Base-by-base conservation (phyloP, 2,797 vertebrate genomes). In the Tiaroga cobitis region DNA sequence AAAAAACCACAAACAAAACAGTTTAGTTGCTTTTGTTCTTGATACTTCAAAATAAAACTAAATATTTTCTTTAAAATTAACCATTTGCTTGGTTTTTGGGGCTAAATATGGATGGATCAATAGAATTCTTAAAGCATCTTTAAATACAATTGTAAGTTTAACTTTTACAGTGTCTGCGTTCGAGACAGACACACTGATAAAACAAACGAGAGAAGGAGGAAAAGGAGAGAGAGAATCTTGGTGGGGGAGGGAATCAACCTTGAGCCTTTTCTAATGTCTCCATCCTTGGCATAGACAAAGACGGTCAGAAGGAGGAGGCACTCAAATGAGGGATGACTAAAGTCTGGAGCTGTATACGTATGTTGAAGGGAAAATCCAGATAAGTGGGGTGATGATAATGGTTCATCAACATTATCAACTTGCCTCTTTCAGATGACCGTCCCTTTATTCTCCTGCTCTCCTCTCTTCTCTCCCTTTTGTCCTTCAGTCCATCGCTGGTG, bases 351-450 rank as follows among this genome's bases (percentile, higher is more conserved):
- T 88, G 81, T 89, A 68, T 74, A 87, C n/a, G 77, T 83, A 87
- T 84, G 85, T 87, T 87, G 80, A 89, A 89, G 82, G 85, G 83
- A 80, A 89, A 90, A 89, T 85, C 86, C 86, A 87, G 90, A 91
- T 92, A 89, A 92, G 90, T 87, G 88, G 87, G 85, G 73, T 90
- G 89, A 91, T 91, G 89, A 93, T 93, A 91, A 92, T 89, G 92
- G 88, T 88, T 93, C 90, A 92, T 95, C 92, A 93, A 82, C 86
- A 89, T 92, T 92, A 93, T 93, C 90, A 87, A 91, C 87, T 89
- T 82, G 85, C 86, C 82, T 89, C 87, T 84, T 67, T 86, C 82
- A 89, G 86, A 87, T 87, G 91, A 94, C 92, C 92, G 93, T 93
- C 84, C 80, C 65, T 89, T 80, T 43, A 83, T 89, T 90, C 83